Evolutionary conservation across 2,888 invertebrate species (phyloP).

Genomic region (Melinaea menophilus): DNA sequence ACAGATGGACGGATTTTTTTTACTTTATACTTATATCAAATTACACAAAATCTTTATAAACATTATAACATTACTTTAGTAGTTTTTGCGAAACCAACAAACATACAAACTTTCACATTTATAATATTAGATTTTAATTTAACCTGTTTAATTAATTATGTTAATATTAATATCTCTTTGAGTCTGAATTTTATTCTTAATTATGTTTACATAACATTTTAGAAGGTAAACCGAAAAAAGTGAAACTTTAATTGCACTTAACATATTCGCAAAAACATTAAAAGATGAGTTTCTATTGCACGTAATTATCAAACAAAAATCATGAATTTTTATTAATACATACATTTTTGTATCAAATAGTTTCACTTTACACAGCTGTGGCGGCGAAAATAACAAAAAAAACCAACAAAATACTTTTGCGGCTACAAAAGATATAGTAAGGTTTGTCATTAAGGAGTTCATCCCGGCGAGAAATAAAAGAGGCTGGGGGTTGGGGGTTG

Average conservation of each 20-base stretch:
- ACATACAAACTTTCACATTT: no score
- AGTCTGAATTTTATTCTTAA: no score
- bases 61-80: no score
- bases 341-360: neutral
- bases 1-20: no score
- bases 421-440: constrained; percentile 78
- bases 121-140: no score
- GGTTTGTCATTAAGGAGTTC: constrained; percentile 79
- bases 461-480: constrained; percentile 78
- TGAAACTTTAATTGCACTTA: constrained; percentile 22
- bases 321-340: constrained; percentile 12
- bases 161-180: no score
- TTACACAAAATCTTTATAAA: no score
- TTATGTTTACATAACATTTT: no score
- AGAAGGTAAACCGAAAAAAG: constrained; percentile 5
- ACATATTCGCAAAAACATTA: constrained; percentile 14
- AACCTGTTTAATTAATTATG: no score
- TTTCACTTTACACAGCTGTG: neutral
- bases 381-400: constrained; percentile 63
- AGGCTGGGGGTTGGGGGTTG: constrained; percentile 59
- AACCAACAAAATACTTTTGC: constrained; percentile 76
- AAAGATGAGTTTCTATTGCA: constrained; percentile 22
- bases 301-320: constrained; percentile 16
- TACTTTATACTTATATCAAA: no score
- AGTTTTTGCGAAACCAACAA: no score